These are phyloP conservation scores for Hafferia zeledoni DNA, from an alignment of 2,797 vertebrate genomes.

Conservation along the genomic window DNA sequence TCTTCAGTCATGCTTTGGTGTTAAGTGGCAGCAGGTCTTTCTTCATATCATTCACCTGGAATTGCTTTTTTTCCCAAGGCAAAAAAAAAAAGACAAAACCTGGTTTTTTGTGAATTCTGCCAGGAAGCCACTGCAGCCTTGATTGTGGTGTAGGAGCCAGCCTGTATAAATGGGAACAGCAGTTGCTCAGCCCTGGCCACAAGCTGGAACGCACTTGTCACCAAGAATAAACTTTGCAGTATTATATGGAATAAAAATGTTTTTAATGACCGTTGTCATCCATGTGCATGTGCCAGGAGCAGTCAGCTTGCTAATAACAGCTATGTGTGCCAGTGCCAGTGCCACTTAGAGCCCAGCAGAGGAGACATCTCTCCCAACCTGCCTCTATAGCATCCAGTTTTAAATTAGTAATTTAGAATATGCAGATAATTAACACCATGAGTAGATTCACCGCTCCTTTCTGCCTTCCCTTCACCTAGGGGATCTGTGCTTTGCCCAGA, in stretches of 20 bases:
- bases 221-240: background rate
- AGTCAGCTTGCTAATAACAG: background rate
- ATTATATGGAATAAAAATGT: background rate
- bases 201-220: background rate
- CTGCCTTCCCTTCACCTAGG: background rate
- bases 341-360: background rate
- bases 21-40: background rate
- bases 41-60: background rate
- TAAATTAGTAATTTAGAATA: background rate
- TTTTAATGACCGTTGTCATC: background rate
- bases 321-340: background rate
- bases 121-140: background rate
- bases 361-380: background rate
- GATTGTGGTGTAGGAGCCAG: background rate
- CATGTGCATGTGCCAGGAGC: background rate
- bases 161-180: background rate
- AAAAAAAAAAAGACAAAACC: background rate
- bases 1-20: no score
- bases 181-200: background rate
- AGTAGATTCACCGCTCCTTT: background rate
- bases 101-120: background rate
- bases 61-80: background rate
- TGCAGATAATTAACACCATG: background rate
- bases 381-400: background rate
- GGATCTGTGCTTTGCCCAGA: background rate